Percentiles rank a stretch among this genome's conserved stretches.
Evolutionary conservation across 2,797 vertebrate genomes (phyloP).

Genomic region (Lerista edwardsae): DNA sequence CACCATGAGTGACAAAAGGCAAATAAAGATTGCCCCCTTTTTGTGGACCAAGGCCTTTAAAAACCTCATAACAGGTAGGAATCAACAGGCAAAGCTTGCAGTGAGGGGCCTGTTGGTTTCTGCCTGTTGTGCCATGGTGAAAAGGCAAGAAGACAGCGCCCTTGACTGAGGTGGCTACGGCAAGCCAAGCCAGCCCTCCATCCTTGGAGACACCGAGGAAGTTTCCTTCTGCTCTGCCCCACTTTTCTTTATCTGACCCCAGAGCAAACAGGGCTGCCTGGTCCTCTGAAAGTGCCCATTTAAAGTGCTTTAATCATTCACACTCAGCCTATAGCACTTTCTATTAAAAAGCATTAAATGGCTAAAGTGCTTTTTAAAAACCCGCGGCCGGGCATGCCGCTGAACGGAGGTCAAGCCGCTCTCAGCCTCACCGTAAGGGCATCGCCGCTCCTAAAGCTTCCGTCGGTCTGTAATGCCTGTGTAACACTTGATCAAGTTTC

Average conservation of each 20-base stretch:
- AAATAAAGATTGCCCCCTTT: background rate
- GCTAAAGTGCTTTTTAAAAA: constrained; percentile 35
- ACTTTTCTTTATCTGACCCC: constrained; percentile 15
- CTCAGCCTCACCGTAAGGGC: background rate
- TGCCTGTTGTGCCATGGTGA: background rate
- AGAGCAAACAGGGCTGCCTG: background rate
- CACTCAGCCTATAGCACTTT: background rate
- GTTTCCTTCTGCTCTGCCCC: background rate
- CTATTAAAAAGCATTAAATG: constrained; percentile 28
- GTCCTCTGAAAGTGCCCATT: constrained; percentile 16
- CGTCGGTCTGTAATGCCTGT: background rate
- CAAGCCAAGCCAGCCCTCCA: background rate
- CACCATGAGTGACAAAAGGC: background rate
- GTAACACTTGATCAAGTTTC: background rate
- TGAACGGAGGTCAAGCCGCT: constrained; percentile 30
- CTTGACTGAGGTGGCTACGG: background rate
- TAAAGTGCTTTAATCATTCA: constrained; percentile 21
- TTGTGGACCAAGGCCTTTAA: background rate
- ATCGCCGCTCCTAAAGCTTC: background rate
- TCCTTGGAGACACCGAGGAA: background rate
- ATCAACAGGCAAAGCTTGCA: background rate
- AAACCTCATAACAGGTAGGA: background rate
- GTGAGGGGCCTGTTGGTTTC: background rate
- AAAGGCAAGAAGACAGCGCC: background rate
- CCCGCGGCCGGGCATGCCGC: background rate